A percentile compares a stretch with the other conserved stretches of the same genome.
phyloP scores from a whole-genome alignment of 2,888 invertebrate species.

The Erannis defoliaria region DNA sequence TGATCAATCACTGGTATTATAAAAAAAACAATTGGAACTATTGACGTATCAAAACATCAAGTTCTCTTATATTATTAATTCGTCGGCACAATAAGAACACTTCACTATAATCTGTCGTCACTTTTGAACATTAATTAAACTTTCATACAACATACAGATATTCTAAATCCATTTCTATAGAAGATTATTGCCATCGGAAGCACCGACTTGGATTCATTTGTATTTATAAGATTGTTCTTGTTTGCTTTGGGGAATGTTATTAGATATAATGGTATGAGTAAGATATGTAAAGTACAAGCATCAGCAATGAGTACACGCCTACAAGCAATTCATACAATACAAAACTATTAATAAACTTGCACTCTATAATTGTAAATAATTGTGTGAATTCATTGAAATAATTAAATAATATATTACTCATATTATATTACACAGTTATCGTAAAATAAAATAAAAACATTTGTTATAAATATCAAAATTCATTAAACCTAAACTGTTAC shows the following conservation, averaged over 20 bases:
- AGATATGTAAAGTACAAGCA: slow-evolving; percentile 56
- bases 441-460: slow-evolving; percentile 68
- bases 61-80: slow-evolving; percentile 1
- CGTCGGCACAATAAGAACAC: slow-evolving; percentile 26
- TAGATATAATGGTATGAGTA: slow-evolving; percentile 56
- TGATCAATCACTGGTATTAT: slow-evolving; percentile 28
- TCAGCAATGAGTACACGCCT: slow-evolving; percentile 58
- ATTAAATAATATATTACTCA: slow-evolving; percentile 77
- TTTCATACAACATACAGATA: slow-evolving; percentile 14
- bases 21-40: background rate
- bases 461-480: slow-evolving; percentile 74
- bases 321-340: slow-evolving; percentile 68
- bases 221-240: slow-evolving; percentile 23
- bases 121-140: slow-evolving; percentile 16
- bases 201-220: slow-evolving; percentile 40
- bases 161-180: slow-evolving; percentile 11
- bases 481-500: slow-evolving; percentile 62
- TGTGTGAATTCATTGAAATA: slow-evolving; percentile 70
- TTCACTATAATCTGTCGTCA: slow-evolving; percentile 8
- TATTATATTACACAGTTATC: slow-evolving; percentile 68
- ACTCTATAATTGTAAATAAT: slow-evolving; percentile 63
- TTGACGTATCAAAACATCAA: slow-evolving; percentile 4
- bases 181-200: slow-evolving; percentile 39
- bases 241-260: slow-evolving; percentile 52
- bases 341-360: slow-evolving; percentile 62